phyloP scores from a whole-genome alignment of 2,797 vertebrate genomes.

The Liparis tanakae region DNA sequence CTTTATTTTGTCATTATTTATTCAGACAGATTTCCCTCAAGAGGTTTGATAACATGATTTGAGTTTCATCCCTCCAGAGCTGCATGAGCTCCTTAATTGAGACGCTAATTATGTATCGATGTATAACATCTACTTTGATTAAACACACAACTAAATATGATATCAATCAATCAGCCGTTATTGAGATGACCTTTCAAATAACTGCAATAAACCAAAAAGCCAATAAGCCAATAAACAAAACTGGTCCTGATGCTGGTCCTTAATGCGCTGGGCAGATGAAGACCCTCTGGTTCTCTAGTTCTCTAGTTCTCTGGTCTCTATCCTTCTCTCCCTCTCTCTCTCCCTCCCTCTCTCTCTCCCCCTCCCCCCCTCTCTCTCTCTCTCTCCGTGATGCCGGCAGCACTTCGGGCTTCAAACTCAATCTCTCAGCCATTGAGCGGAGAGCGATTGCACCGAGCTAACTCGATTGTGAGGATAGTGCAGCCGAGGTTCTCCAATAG shows the following conservation, averaged over 20 bases:
- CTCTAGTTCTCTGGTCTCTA: too few species aligned
- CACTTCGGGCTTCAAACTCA: constrained; percentile 85
- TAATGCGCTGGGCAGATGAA: too few species aligned
- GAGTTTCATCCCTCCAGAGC: background rate
- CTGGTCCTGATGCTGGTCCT: too few species aligned
- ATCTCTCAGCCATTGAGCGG: constrained; percentile 86
- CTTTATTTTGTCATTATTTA: constrained; percentile 69
- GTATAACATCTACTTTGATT: constrained; percentile 9
- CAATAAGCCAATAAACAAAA: too few species aligned
- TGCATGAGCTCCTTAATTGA: constrained; percentile 42
- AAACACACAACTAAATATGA: background rate
- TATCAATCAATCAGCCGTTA: background rate
- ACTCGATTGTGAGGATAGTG: constrained; percentile 84
- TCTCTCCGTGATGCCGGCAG: constrained; percentile 75
- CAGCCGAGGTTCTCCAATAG: constrained; percentile 83
- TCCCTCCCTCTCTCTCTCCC: too few species aligned
- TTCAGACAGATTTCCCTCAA: constrained; percentile 56
- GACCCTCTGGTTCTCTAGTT: too few species aligned
- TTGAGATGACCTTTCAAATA: background rate
- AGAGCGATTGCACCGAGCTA: constrained; percentile 83
- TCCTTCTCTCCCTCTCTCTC: too few species aligned
- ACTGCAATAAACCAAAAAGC: too few species aligned
- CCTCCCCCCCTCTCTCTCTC: constrained; percentile 39
- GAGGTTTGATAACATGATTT: constrained; percentile 42
- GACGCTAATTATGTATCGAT: constrained; percentile 25